Base-by-base conservation (phyloP, 2,888 invertebrate genomes). In the Limnephilus marmoratus region DNA sequence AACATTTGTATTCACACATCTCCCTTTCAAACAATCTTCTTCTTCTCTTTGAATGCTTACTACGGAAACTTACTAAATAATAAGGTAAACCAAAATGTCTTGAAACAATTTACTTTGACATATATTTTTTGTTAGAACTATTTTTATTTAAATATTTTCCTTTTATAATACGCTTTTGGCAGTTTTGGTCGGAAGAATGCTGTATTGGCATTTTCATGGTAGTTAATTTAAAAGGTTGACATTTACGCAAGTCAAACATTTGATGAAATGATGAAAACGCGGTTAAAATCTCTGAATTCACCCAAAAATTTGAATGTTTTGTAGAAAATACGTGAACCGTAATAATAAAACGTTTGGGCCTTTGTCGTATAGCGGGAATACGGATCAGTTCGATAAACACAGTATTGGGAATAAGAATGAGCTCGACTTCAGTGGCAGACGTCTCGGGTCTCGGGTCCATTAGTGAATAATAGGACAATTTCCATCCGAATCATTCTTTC, bases 381-480 rank as follows among this genome's bases (percentile, higher is more conserved):
- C 18, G 5, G 31, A 31, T 68, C 29, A 15, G 87, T n/a, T 68
- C 68, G n/a, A 53, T 89, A 37, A 80, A 68, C 37, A 80, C 88
- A 9, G 80, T 89, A 80, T 68, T 80, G n/a, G 68, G 18, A 37
- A 41, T 81, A 80, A 80, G 68, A 89, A 68, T 37, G 37, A 37
- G 29, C 24, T 11, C 31, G 88, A 34, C 80, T 80, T 88, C 88
- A 89, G 88, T n/a, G 88, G 80, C 88, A 89, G 88, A 41, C 81
- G n/a, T 89, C 86, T 15, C 49, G 45, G 45, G n/a, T 89, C 86
- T 15, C 49, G 45, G 45, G 29, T 89, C 88, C 88, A 89, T 89
- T 89, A 89, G 88, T 12, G 81, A 89, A 89, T 89, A 89, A 89
- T 89, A n/a, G 88, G 88, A 89, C 88, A 13, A 81, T 89, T 89